These are phyloP conservation scores for Andrena cerasifolii DNA, from an alignment of 1,140 invertebrate species.

Conservation along the genomic window DNA sequence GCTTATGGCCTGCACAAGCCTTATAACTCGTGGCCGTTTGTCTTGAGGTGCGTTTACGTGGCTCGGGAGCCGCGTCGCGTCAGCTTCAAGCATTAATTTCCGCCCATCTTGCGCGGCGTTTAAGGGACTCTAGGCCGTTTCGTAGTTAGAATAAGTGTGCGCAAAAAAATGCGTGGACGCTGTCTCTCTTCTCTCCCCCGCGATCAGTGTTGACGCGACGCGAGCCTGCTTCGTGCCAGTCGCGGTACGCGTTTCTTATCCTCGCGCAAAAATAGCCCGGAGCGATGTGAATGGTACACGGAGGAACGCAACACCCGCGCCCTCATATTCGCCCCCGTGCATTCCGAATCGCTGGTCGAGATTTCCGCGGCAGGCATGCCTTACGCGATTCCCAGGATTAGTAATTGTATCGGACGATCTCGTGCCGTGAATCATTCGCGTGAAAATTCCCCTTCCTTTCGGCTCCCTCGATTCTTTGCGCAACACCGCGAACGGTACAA, in stretches of 20 bases:
- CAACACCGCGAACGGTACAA: background rate
- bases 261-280: slow-evolving; percentile 36
- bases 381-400: background rate
- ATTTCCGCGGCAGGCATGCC: background rate
- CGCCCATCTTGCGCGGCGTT: no score
- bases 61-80: no score
- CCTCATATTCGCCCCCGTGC: slow-evolving; percentile 43
- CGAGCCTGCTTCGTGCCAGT: background rate
- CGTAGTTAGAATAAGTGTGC: background rate
- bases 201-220: background rate
- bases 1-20: no score
- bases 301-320: slow-evolving; percentile 29
- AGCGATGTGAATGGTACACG: slow-evolving; percentile 25
- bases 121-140: background rate
- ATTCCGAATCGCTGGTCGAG: slow-evolving; percentile 30
- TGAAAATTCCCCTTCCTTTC: background rate
- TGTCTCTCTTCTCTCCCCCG: slow-evolving; percentile 8
- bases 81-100: no score
- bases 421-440: background rate
- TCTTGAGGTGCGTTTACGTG: no score
- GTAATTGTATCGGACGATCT: background rate
- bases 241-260: background rate
- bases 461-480: background rate
- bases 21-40: no score
- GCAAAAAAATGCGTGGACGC: background rate